Evolutionary conservation across 2,797 vertebrate genomes (phyloP).

Genomic region (Ispidina lecontei): DNA sequence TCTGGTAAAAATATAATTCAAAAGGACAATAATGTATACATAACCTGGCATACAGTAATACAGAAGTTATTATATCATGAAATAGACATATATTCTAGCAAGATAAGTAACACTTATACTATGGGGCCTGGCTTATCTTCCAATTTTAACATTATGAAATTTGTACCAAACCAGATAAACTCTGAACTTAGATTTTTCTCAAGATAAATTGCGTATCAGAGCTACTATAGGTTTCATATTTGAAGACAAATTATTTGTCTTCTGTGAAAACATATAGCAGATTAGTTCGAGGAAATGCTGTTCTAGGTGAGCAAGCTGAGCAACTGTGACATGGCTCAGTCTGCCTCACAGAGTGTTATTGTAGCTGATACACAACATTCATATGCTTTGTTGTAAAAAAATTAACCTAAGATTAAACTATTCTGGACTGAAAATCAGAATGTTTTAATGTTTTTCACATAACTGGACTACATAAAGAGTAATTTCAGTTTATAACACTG

Average conservation of each 20-base stretch:
- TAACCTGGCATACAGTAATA: not conserved
- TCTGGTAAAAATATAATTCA: not conserved
- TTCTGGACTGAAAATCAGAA: not conserved
- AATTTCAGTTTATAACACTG: not conserved
- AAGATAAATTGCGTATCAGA: not conserved
- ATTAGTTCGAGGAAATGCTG: no score
- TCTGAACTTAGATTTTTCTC: not conserved
- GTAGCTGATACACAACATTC: accelerated
- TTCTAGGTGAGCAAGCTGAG: no score
- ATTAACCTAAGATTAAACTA: not conserved
- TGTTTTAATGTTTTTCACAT: not conserved
- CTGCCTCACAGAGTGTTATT: no score
- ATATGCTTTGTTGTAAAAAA: not conserved
- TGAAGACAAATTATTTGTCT: not conserved
- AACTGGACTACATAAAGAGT: not conserved
- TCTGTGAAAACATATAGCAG: not conserved
- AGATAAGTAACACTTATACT: not conserved
- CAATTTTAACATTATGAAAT: not conserved
- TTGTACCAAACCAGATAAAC: not conserved
- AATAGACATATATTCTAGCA: not conserved
- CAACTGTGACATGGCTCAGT: not conserved
- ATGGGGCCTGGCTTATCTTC: not conserved
- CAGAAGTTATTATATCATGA: not conserved
- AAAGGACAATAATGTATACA: not conserved
- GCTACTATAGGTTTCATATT: not conserved